A percentile compares a stretch with the other conserved stretches of the same genome.
Evolutionary conservation across 2,888 invertebrate genomes (phyloP).

Genomic region (Lasiommata megera): DNA sequence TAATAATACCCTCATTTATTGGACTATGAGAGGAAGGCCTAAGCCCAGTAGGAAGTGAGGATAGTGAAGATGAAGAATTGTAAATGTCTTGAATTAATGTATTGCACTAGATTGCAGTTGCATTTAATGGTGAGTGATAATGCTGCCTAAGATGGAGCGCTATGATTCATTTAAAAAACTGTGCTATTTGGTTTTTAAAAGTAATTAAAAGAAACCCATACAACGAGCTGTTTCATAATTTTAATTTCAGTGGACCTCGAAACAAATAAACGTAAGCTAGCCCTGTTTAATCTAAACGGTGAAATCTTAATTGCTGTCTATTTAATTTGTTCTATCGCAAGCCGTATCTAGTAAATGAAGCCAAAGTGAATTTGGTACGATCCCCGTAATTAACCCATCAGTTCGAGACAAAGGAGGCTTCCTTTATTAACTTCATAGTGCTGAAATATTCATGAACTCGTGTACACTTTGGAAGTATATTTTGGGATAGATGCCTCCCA

Average conservation of each 20-base stretch:
- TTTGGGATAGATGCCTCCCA: conserved; percentile 11
- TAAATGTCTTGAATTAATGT: no score
- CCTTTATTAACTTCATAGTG: conserved; percentile 69
- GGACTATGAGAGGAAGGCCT: no score
- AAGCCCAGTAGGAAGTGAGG: no score
- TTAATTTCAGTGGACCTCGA: neutral
- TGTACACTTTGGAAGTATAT: conserved; percentile 19
- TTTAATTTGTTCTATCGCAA: conserved; percentile 26
- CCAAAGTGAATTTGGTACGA: conserved; percentile 41
- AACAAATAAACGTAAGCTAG: neutral
- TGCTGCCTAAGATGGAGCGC: no score
- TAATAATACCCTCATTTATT: no score
- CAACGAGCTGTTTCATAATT: no score
- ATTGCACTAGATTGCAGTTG: no score
- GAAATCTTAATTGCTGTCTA: conserved; percentile 7
- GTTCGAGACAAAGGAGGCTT: conserved; percentile 65
- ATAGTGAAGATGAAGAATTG: no score
- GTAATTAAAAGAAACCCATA: no score
- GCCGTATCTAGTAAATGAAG: conserved; percentile 32
- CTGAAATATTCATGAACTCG: conserved; percentile 70
- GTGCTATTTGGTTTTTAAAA: no score
- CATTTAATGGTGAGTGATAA: no score
- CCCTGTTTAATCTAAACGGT: neutral
- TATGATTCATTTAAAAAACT: no score
- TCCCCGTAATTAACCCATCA: conserved; percentile 68